Percentiles rank a stretch among this genome's conserved stretches.
Evolutionary conservation across 2,888 invertebrate genomes (phyloP).

Genomic region (Sinelater perroti): DNA sequence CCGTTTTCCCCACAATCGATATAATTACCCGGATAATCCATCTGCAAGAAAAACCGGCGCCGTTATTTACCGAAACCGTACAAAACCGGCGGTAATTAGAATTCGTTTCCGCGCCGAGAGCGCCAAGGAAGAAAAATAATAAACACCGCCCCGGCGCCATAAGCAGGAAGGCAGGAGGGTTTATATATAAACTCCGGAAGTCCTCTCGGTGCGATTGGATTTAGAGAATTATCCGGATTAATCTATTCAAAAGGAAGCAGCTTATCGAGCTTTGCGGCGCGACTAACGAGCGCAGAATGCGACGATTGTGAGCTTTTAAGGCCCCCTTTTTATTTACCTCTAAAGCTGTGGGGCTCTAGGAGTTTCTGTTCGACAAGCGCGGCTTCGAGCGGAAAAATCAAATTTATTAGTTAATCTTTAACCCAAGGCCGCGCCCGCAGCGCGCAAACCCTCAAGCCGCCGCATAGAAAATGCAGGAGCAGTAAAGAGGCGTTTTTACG

Average conservation of each 20-base stretch:
- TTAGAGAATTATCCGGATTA: constrained; percentile 44
- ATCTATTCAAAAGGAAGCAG: constrained; percentile 44
- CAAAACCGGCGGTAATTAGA: no score
- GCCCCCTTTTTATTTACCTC: constrained; percentile 36
- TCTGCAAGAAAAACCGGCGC: constrained; percentile 1
- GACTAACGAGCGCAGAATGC: constrained; percentile 41
- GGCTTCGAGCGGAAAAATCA: no score
- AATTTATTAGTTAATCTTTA: no score
- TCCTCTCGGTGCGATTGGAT: constrained; percentile 44
- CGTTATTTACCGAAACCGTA: no score
- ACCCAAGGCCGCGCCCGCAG: no score
- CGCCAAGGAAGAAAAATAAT: constrained; percentile 17
- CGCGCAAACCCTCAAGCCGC: no score
- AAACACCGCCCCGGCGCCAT: constrained; percentile 23
- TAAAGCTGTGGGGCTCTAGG: no score
- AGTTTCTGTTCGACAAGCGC: no score
- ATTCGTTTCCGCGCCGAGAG: not conserved
- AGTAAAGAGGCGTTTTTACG: constrained; percentile 9
- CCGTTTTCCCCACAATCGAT: constrained; percentile 16
- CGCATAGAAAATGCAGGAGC: not conserved
- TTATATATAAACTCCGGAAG: constrained; percentile 36
- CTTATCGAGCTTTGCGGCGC: constrained; percentile 42
- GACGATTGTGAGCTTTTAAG: constrained; percentile 39
- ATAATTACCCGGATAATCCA: constrained; percentile 23
- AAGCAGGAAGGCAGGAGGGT: constrained; percentile 34